phyloP scores from a whole-genome alignment of 2,113 vertebrate species.

The Otolemur garnettii region DNA sequence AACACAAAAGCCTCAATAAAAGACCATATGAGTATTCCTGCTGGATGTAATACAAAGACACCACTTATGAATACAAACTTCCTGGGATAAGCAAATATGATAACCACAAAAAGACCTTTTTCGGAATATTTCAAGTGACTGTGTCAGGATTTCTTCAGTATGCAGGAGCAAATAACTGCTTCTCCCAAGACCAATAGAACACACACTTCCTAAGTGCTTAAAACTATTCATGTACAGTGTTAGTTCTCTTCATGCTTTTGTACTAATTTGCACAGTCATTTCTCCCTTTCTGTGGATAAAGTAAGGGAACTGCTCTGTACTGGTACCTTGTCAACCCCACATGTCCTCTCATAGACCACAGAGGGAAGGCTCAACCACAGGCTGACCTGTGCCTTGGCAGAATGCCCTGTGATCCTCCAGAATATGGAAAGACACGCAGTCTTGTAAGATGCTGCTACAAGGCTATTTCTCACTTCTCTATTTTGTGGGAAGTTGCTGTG shows the following conservation, averaged over 20 bases:
- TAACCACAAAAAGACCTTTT: background rate
- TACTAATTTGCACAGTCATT: background rate
- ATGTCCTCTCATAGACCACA: background rate
- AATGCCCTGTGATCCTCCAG: background rate
- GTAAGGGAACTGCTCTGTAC: background rate
- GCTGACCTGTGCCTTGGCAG: background rate
- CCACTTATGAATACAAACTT: conserved; percentile 7
- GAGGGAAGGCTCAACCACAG: background rate
- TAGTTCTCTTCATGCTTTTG: background rate
- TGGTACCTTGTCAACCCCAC: background rate
- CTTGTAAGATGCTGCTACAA: background rate
- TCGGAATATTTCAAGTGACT: background rate
- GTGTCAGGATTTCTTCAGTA: background rate
- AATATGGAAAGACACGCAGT: background rate
- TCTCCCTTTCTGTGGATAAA: background rate
- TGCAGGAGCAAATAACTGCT: background rate
- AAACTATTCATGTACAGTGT: background rate
- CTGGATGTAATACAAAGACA: conserved; percentile 7
- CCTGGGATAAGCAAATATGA: background rate
- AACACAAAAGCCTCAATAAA: conserved; percentile 65
- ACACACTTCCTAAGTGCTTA: background rate
- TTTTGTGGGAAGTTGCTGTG: background rate
- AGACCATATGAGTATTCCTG: conserved; percentile 38
- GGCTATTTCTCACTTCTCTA: background rate
- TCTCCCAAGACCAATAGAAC: background rate